phyloP scores from a whole-genome alignment of 1,140 invertebrate species.

The Drosophila willistoni region DNA sequence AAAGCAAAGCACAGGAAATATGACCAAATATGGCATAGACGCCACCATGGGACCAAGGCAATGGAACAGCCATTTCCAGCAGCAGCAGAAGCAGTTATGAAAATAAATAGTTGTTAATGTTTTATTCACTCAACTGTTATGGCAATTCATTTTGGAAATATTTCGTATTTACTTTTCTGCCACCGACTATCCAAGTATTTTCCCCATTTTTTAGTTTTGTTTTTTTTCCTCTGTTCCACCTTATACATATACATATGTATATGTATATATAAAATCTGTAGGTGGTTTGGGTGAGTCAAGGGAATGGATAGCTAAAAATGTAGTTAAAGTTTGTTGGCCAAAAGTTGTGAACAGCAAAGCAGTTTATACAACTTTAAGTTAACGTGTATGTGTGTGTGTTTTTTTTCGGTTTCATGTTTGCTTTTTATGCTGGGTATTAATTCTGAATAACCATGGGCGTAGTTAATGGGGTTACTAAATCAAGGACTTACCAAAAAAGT shows the following conservation, averaged over 20 bases:
- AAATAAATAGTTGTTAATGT: slow-evolving; percentile 62
- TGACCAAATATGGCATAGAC: slow-evolving; percentile 49
- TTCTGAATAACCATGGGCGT: background rate
- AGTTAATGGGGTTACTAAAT: background rate
- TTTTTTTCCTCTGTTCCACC: background rate
- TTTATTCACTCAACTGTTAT: slow-evolving; percentile 60
- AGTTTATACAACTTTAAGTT: slow-evolving; percentile 10
- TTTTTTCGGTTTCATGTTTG: background rate
- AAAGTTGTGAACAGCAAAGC: slow-evolving; percentile 4
- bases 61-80: background rate
- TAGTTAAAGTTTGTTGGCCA: slow-evolving; percentile 8
- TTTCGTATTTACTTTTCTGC: slow-evolving; percentile 47
- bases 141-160: slow-evolving; percentile 54
- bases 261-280: background rate
- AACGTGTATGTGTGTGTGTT: background rate
- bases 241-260: background rate
- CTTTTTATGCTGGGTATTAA: background rate
- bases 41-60: slow-evolving; percentile 29
- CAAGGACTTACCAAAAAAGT: too few relatives aligned
- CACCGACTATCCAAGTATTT: background rate
- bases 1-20: slow-evolving; percentile 41
- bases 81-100: slow-evolving; percentile 38
- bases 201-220: background rate
- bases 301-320: slow-evolving; percentile 10
- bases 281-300: background rate